phyloP scores from a whole-genome alignment of 2,888 invertebrate species.

The Diarsia rubi region DNA sequence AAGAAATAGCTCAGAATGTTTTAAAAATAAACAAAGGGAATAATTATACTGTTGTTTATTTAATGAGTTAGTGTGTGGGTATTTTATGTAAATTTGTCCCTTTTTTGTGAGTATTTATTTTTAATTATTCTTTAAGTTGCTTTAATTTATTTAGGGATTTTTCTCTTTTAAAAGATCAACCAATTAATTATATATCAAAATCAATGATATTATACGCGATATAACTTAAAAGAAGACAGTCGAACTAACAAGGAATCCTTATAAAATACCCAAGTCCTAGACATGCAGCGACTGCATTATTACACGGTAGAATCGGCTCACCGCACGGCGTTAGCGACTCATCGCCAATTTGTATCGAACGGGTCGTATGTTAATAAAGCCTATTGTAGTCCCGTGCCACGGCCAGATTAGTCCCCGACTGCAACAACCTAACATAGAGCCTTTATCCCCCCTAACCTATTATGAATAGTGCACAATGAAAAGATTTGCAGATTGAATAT shows the following conservation, averaged over 20 bases:
- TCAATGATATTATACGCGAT: too few species aligned
- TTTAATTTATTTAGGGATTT: too few species aligned
- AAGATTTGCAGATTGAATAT: constrained; percentile 42
- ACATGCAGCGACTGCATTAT: constrained; percentile 60
- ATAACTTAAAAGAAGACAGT: neutral
- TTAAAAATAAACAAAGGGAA: too few species aligned
- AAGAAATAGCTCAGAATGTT: too few species aligned
- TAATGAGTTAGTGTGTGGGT: too few species aligned
- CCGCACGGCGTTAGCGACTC: constrained; percentile 73
- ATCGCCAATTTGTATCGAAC: constrained; percentile 85
- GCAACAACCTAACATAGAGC: constrained; percentile 60
- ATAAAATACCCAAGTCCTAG: constrained; percentile 5
- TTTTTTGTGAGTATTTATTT: too few species aligned
- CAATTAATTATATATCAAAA: too few species aligned
- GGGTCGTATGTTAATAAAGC: constrained; percentile 85
- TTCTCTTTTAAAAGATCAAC: too few species aligned
- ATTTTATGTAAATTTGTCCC: too few species aligned
- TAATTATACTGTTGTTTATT: too few species aligned
- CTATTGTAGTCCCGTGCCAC: constrained; percentile 82
- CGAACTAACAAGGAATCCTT: neutral
- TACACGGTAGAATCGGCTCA: constrained; percentile 69
- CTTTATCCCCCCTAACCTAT: constrained; percentile 59
- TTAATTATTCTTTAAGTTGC: too few species aligned
- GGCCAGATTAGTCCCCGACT: constrained; percentile 78
- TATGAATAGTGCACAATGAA: constrained; percentile 57